Conservation (phyloP, 1,140 invertebrate species). For the Palaemon carinicauda region DNA sequence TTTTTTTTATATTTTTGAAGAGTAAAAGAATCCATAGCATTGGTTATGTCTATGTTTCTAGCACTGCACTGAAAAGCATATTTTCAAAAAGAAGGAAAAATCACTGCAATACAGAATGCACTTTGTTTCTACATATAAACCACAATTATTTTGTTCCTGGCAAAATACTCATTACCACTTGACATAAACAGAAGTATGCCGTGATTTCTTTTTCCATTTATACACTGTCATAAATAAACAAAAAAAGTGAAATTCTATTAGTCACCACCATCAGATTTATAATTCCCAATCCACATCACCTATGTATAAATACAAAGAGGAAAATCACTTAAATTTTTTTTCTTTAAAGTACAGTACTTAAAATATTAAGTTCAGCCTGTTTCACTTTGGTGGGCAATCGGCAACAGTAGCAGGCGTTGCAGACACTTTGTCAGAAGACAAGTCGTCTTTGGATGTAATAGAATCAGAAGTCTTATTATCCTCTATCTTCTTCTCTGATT, state of each 20-base stretch:
- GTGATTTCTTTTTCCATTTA: constrained; percentile 12
- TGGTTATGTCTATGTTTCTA: constrained; percentile 54
- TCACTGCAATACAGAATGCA: constrained; percentile 34
- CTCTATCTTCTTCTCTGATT: constrained; percentile 36
- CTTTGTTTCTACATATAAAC: constrained; percentile 45
- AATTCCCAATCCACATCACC: not conserved
- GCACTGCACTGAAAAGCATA: constrained; percentile 44
- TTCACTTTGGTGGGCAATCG: constrained; percentile 34
- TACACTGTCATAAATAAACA: not conserved
- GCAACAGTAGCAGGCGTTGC: constrained; percentile 14
- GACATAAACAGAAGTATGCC: not conserved
- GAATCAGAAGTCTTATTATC: constrained; percentile 27
- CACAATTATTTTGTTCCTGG: constrained; percentile 42
- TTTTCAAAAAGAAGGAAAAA: constrained; percentile 32
- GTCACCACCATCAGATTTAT: too few species aligned
- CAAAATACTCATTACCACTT: constrained; percentile 43
- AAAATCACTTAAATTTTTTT: not conserved
- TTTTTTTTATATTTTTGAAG: not conserved
- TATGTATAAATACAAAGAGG: not conserved
- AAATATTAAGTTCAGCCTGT: not conserved
- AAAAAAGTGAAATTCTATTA: not conserved
- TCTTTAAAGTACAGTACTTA: too few species aligned
- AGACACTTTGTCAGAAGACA: constrained; percentile 25
- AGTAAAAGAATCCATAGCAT: constrained; percentile 54
- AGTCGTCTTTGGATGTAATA: constrained; percentile 24